Base-by-base conservation (phyloP, 2,113 vertebrate genomes). In the Ciconia maguari region DNA sequence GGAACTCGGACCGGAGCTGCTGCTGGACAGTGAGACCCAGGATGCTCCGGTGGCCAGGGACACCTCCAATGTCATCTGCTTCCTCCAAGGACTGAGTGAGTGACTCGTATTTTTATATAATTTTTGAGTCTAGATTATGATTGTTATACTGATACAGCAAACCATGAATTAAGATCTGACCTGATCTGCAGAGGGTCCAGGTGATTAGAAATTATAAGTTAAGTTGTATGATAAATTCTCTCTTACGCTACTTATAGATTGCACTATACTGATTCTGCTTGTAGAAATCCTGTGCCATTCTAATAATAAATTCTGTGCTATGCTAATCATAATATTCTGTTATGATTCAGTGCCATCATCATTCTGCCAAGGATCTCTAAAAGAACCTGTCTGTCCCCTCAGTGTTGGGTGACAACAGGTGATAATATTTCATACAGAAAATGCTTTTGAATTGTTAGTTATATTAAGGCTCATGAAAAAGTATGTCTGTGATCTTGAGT, bases 21-120 rank as follows among this genome's bases (percentile, higher is more conserved):
- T 79, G 42, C 42, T 29, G 18, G 11, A 32, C 21, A 44, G 42
- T 6, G 15, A 85, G 32, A 65, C 32, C 19, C 0, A 0, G 30
- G 81, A 58, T 16, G 10, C 26, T 9, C 6, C 3, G 0, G 10
- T 17, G 11, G 16, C 36, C 42, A 52, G 32, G 32, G 58, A 52
- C 2, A 0, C 34, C 13, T 41, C 52, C 38, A 26, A 11, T 2
- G 0, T n/a, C 66, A 7, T 52, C 38, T 66, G 27, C 29, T 46
- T 60, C 52, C 20, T 54, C 54, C 0, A 0, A 2, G 3, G 34
- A 48, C 14, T 27, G 16, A 58, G 58, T 34, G 27, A 30, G 58
- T 34, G 27, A 30, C 25, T 75, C 1, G 0, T 26, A 15, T 26
- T 52, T 61, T 36, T 15, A 41, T 7, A 36, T 16, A 9, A 26